Conservation (phyloP, 1,140 invertebrate species). For the Meteorus sp. region DNA sequence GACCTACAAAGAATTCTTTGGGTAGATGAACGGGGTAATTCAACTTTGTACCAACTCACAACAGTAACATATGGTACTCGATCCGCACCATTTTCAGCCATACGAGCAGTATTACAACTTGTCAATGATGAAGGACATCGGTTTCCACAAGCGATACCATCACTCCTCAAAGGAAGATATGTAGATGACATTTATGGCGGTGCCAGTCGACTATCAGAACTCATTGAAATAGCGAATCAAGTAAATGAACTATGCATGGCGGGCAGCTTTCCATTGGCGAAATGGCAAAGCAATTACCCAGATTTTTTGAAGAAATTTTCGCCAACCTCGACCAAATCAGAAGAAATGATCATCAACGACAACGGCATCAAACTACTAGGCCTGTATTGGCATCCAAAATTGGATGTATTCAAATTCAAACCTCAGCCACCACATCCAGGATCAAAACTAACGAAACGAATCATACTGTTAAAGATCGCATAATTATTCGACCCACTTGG, state of each 20-base stretch:
- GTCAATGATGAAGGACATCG: conserved; percentile 28
- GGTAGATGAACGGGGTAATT: not conserved
- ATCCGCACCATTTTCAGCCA: conserved; percentile 30
- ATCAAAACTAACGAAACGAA: conserved; percentile 17
- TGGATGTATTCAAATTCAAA: not conserved
- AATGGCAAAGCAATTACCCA: conserved; percentile 19
- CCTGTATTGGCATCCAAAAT: not conserved
- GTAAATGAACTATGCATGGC: not conserved
- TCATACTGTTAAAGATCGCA: conserved; percentile 14
- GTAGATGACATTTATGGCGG: conserved; percentile 12
- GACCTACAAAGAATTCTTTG: not conserved
- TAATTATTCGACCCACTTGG: conserved; percentile 36
- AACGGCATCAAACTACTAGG: not conserved
- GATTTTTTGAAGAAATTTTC: not conserved
- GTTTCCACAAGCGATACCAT: conserved; percentile 23
- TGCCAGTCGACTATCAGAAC: not conserved
- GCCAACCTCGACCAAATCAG: not conserved
- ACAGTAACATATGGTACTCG: too few relatives aligned
- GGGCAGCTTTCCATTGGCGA: conserved; percentile 22
- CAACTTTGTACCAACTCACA: too few relatives aligned
- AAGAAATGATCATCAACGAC: not conserved
- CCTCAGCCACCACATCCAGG: not conserved
- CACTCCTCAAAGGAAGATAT: not conserved
- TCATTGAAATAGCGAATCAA: not conserved
- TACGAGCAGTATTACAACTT: conserved; percentile 39